Conservation (phyloP, 2,888 invertebrate genomes). For the Plebejus anna region DNA sequence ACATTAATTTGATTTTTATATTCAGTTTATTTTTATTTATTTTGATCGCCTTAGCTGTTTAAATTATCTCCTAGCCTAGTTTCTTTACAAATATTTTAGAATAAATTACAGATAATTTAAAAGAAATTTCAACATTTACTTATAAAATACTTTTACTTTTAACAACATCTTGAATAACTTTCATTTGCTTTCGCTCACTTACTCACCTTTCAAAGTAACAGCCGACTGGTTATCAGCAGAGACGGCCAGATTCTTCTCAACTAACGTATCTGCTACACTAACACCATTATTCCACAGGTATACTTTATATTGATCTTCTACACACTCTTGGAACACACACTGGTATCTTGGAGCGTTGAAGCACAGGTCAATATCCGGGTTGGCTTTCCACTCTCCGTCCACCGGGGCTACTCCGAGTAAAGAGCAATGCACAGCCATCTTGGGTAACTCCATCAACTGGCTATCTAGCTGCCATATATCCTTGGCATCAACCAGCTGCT, state of each 20-base stretch:
- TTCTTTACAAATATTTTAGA: background rate
- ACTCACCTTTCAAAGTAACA: constrained; percentile 66
- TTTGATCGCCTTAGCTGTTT: too few relatives aligned
- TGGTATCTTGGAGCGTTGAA: constrained; percentile 81
- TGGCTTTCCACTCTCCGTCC: constrained; percentile 80
- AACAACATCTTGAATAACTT: background rate
- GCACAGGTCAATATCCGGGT: constrained; percentile 76
- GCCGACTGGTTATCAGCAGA: constrained; percentile 59
- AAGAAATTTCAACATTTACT: background rate
- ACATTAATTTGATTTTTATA: too few relatives aligned
- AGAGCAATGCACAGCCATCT: constrained; percentile 85
- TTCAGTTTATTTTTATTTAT: too few relatives aligned
- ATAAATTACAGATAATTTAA: background rate
- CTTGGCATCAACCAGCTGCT: constrained; percentile 79
- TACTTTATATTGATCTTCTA: constrained; percentile 70
- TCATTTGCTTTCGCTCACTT: background rate
- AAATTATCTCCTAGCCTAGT: background rate
- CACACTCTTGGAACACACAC: constrained; percentile 76
- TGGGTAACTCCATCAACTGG: constrained; percentile 82
- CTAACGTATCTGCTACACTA: constrained; percentile 70
- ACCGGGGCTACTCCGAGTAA: constrained; percentile 81
- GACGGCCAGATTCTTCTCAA: constrained; percentile 71
- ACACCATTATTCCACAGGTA: constrained; percentile 69
- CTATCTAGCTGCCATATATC: constrained; percentile 86
- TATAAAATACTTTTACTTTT: constrained; percentile 4